Conservation (phyloP, 2,113 vertebrate species). For the Albula goreensis region DNA sequence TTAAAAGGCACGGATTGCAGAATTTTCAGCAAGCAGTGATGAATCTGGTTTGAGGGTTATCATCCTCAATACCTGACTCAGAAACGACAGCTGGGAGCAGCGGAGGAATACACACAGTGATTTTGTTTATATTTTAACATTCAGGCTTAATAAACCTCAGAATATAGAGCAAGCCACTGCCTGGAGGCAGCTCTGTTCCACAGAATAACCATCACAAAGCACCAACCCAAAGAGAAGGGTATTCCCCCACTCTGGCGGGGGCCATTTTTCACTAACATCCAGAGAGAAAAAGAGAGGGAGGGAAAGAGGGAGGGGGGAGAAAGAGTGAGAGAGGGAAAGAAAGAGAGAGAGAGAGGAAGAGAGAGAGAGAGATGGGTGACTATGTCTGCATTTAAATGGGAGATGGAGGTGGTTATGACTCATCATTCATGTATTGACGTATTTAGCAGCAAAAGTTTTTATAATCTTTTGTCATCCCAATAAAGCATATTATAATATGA, state of each 20-base stretch:
- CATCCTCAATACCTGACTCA: neutral
- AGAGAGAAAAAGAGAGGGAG: too few relatives aligned
- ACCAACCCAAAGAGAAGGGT: too few relatives aligned
- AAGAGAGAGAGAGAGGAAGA: neutral
- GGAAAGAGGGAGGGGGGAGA: neutral
- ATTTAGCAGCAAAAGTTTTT: too few relatives aligned
- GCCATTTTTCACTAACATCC: too few relatives aligned
- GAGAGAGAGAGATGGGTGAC: neutral
- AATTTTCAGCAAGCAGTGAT: neutral
- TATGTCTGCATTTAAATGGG: too few relatives aligned
- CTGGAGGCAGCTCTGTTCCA: neutral
- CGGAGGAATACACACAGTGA: neutral
- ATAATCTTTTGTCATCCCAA: too few relatives aligned
- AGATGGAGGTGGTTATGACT: too few relatives aligned
- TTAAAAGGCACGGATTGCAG: too few relatives aligned
- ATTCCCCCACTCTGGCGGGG: too few relatives aligned
- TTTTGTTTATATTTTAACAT: neutral
- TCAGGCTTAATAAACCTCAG: neutral
- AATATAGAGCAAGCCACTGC: neutral
- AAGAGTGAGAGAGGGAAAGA: neutral
- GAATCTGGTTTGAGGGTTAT: neutral
- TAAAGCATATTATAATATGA: too few relatives aligned
- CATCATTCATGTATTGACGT: too few relatives aligned
- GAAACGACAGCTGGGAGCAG: neutral
- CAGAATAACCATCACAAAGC: neutral